These are phyloP conservation scores for Eledone cirrhosa DNA, from an alignment of 2,888 invertebrate species.

Conservation along the genomic window DNA sequence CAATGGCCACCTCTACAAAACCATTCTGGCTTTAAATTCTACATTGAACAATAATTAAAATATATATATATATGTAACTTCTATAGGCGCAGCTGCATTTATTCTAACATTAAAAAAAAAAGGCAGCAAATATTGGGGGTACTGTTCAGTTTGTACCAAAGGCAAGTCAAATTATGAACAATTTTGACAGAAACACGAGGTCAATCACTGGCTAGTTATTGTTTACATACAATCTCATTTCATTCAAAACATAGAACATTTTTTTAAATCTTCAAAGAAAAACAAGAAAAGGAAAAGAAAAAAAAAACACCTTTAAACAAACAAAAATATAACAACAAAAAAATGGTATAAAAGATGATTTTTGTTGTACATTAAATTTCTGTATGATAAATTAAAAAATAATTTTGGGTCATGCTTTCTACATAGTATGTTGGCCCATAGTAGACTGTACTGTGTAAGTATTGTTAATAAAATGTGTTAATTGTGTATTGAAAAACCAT, in stretches of 20 bases:
- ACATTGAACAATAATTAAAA: no score
- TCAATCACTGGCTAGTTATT: conserved; percentile 19
- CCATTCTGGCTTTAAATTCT: no score
- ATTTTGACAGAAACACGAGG: conserved; percentile 4
- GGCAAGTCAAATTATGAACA: conserved; percentile 6
- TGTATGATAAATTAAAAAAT: conserved; percentile 29
- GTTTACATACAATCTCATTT: conserved; percentile 24
- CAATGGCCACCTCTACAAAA: no score
- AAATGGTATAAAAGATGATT: neutral
- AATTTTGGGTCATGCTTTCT: neutral
- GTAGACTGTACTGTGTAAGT: conserved; percentile 31
- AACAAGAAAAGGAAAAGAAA: neutral
- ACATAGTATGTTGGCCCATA: conserved; percentile 16
- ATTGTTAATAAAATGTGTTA: conserved; percentile 30
- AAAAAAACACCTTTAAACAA: neutral
- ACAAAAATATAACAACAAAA: no score
- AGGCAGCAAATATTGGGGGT: no score
- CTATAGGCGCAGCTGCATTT: no score
- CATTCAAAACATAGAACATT: conserved; percentile 10
- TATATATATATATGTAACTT: no score
- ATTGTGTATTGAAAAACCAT: conserved; percentile 30
- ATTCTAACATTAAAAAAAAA: no score
- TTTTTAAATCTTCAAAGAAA: no score
- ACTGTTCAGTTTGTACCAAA: no score
- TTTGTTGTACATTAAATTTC: conserved; percentile 28